Conservation (phyloP, 2,797 vertebrate species). For the Oceanodroma leucorhoa region DNA sequence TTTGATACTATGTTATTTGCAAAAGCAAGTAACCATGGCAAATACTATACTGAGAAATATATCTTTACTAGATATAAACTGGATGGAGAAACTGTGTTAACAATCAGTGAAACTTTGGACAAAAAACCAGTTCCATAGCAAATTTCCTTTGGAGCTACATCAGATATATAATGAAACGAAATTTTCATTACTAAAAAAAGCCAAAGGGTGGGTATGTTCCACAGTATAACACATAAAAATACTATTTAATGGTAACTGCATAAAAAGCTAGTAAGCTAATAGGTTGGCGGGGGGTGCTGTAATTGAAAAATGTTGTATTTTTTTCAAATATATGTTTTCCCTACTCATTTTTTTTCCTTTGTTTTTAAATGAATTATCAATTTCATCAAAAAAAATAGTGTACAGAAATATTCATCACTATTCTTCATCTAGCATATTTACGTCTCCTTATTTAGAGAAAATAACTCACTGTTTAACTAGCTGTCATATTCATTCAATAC, state of each 20-base stretch:
- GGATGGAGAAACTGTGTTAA: not conserved
- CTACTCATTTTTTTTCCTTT: not conserved
- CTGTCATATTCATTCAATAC: not conserved
- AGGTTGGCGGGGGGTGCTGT: rapidly evolving
- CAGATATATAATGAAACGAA: not conserved
- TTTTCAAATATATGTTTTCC: not conserved
- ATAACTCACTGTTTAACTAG: not conserved
- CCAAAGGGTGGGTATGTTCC: not conserved
- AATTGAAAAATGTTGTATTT: not conserved
- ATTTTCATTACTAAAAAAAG: not conserved
- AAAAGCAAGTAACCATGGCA: not conserved
- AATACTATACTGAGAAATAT: not conserved
- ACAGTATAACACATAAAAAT: not conserved
- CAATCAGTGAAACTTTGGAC: not conserved
- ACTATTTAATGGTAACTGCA: not conserved
- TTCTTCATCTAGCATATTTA: not conserved
- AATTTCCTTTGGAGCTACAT: not conserved
- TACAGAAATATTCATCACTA: not conserved
- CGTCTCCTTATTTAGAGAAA: not conserved
- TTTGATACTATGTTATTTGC: not conserved
- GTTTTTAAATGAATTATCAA: not conserved
- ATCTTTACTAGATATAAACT: not conserved
- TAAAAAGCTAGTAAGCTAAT: not conserved
- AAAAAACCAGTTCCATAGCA: not conserved
- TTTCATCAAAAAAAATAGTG: not conserved